A percentile compares a stretch with the other conserved stretches of the same genome.
Evolutionary conservation across 2,113 vertebrate species (phyloP).

Genomic region (Pholis gunnellus): DNA sequence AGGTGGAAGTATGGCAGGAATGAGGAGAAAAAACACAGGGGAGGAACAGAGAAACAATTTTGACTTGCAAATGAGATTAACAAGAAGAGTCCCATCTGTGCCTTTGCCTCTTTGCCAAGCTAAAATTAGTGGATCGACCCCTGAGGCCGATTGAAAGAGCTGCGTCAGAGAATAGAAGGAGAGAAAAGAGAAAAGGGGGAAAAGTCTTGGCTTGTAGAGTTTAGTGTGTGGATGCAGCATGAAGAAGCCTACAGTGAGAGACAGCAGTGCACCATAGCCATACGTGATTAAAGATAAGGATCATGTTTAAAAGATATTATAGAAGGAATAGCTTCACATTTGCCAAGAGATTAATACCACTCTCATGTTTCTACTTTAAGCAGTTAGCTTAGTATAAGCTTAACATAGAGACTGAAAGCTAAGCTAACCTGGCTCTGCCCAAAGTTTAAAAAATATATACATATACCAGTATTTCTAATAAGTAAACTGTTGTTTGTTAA

Average conservation of each 20-base stretch:
- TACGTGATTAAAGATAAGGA: neutral
- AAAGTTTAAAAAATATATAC: neutral
- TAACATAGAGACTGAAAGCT: neutral
- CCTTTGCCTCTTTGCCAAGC: conserved; percentile 61
- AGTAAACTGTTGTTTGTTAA: neutral
- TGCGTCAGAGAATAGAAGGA: conserved; percentile 59
- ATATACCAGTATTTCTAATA: neutral
- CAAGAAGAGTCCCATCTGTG: conserved; percentile 74
- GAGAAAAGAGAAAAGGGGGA: neutral
- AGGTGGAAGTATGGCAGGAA: neutral
- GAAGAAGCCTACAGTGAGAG: neutral
- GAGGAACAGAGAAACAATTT: conserved; percentile 39
- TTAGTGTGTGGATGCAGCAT: conserved; percentile 4
- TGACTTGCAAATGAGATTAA: conserved; percentile 73
- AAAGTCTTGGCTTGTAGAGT: conserved; percentile 26
- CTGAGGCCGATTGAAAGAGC: conserved; percentile 66
- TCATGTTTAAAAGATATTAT: neutral
- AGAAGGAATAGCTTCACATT: neutral
- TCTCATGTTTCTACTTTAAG: neutral
- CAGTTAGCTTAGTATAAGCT: neutral
- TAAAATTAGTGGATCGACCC: conserved; percentile 73
- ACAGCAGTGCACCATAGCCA: neutral
- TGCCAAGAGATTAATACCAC: neutral
- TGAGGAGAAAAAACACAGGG: conserved; percentile 26
- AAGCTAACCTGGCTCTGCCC: neutral